Evolutionary conservation across 2,113 vertebrate species (phyloP).

Genomic region (Mormoops blainvillei): DNA sequence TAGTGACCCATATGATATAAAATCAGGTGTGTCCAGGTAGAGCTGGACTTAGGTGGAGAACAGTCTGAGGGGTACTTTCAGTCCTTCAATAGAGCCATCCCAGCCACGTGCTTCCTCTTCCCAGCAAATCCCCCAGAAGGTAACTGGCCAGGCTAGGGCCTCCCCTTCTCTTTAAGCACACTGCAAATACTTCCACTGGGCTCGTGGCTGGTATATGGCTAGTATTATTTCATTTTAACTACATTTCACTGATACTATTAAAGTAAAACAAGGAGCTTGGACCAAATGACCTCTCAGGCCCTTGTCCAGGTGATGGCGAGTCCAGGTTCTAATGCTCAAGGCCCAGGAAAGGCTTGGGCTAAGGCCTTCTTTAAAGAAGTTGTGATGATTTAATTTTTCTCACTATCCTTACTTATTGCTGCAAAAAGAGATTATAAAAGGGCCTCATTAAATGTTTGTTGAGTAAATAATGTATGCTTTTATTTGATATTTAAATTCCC

Average conservation of each 20-base stretch:
- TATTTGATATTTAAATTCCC: not conserved
- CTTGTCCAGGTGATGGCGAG: not conserved
- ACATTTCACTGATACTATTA: not conserved
- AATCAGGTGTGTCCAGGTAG: not conserved
- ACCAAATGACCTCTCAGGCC: not conserved
- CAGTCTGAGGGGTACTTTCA: not conserved
- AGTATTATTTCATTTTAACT: not conserved
- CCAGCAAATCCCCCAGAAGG: not conserved
- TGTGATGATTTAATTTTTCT: not conserved
- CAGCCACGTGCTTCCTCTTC: not conserved
- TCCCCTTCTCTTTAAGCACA: not conserved
- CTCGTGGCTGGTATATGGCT: not conserved
- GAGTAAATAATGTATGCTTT: not conserved
- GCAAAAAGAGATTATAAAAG: not conserved
- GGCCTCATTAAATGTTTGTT: not conserved
- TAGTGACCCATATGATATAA: not conserved
- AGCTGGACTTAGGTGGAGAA: not conserved
- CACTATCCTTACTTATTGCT: not conserved
- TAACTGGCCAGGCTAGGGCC: not conserved
- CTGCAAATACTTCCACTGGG: not conserved
- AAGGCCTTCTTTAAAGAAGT: not conserved
- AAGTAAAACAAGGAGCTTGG: not conserved
- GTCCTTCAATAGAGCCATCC: not conserved
- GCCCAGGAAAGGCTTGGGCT: not conserved
- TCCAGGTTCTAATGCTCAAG: not conserved